These are phyloP conservation scores for Stenoptilia bipunctidactyla DNA, from an alignment of 2,888 invertebrate genomes.

Conservation along the genomic window DNA sequence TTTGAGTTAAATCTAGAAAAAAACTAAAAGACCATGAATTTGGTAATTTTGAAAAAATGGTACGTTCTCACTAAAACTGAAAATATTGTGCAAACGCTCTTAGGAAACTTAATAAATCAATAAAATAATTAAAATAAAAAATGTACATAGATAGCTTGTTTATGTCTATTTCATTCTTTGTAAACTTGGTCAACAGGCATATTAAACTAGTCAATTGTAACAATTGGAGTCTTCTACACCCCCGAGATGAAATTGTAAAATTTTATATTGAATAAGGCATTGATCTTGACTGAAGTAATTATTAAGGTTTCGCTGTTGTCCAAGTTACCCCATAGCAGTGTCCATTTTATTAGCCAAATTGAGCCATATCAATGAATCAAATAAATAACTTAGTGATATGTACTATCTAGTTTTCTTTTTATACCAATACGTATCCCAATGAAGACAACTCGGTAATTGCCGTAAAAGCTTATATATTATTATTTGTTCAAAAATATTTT, in stretches of 20 bases:
- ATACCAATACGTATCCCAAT: too few species aligned
- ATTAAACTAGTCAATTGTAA: slow-evolving; percentile 1
- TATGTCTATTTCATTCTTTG: slow-evolving; percentile 1
- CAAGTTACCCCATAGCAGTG: slow-evolving; percentile 24
- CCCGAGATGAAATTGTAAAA: slow-evolving; percentile 20
- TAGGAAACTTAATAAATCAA: too few species aligned
- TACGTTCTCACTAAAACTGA: too few species aligned
- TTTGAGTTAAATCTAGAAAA: too few species aligned
- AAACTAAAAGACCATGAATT: too few species aligned
- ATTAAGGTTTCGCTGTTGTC: slow-evolving; percentile 5
- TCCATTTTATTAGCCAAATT: slow-evolving; percentile 62
- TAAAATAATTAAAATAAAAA: too few species aligned
- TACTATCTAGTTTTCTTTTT: not conserved
- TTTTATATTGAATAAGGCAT: slow-evolving; percentile 11
- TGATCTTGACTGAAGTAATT: slow-evolving; percentile 7
- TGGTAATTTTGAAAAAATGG: too few species aligned
- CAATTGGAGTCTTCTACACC: too few species aligned
- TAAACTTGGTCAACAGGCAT: not conserved
- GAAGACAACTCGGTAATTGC: too few species aligned
- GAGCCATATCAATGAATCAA: slow-evolving; percentile 69
- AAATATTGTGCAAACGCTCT: too few species aligned
- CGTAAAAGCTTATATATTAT: too few species aligned
- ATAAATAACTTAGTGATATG: slow-evolving; percentile 13
- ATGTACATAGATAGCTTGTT: not conserved
- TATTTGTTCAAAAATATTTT: too few species aligned